Percentiles rank a stretch among this genome's conserved stretches.
phyloP scores from a whole-genome alignment of 2,113 vertebrate genomes.

The Sorex fumeus region DNA sequence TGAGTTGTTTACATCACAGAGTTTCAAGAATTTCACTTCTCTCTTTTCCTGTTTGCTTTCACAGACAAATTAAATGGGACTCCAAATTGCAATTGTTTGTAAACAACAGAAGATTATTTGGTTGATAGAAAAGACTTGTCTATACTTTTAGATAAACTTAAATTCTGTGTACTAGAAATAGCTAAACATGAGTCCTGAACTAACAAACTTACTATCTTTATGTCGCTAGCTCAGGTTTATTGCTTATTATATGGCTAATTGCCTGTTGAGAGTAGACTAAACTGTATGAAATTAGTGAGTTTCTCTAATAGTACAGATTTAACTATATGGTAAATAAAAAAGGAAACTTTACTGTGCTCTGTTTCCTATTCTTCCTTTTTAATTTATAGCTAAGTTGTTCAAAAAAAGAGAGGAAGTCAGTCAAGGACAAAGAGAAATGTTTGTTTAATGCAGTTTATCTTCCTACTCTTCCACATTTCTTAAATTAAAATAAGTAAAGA shows the following conservation, averaged over 20 bases:
- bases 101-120: constrained; percentile 76
- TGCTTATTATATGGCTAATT: constrained; percentile 63
- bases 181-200: constrained; percentile 77
- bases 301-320: constrained; percentile 33
- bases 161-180: constrained; percentile 72
- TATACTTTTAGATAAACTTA: constrained; percentile 81
- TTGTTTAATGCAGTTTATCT: neutral
- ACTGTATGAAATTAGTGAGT: constrained; percentile 66
- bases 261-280: constrained; percentile 68
- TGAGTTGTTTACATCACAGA: constrained; percentile 61
- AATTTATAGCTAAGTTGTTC: neutral
- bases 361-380: neutral
- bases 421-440: neutral
- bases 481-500: neutral
- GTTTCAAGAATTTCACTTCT: constrained; percentile 67
- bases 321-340: constrained; percentile 35
- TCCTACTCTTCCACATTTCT: neutral
- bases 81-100: constrained; percentile 78
- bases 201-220: constrained; percentile 73
- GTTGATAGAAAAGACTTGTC: constrained; percentile 72
- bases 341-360: neutral
- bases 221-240: constrained; percentile 58
- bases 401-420: neutral
- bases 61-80: constrained; percentile 59
- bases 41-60: constrained; percentile 81